phyloP scores from a whole-genome alignment of 2,797 vertebrate genomes.

The Carduelis carduelis region DNA sequence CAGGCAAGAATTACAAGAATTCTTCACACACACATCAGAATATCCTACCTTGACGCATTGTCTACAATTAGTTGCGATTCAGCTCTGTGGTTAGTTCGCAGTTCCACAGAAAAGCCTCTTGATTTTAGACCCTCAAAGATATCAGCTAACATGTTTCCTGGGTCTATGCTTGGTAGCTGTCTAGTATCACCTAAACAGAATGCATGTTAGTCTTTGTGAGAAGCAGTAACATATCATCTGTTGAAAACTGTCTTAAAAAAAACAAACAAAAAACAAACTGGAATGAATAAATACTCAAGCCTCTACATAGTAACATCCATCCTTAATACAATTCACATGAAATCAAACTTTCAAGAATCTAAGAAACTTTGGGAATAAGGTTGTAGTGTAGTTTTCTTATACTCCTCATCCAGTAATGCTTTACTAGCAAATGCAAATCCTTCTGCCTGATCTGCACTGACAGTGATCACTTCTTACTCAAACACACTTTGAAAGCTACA shows the following conservation, averaged over 20 bases:
- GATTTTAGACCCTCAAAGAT: slow-evolving; percentile 75
- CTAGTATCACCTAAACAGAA: slow-evolving; percentile 78
- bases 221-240: not conserved
- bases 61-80: slow-evolving; percentile 83
- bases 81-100: slow-evolving; percentile 83
- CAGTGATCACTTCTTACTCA: not conserved
- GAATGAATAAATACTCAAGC: not conserved
- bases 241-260: not conserved
- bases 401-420: not conserved
- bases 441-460: not conserved
- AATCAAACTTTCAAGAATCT: not conserved
- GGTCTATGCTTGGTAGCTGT: slow-evolving; percentile 85
- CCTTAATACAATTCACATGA: not conserved
- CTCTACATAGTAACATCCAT: not conserved
- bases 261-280: not conserved
- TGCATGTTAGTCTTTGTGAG: not conserved
- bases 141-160: slow-evolving; percentile 81
- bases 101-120: slow-evolving; percentile 77
- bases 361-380: not conserved
- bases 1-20: not conserved
- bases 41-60: slow-evolving; percentile 79
- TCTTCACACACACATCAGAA: not conserved
- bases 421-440: not conserved
- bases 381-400: not conserved
- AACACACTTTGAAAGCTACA: not conserved